A percentile compares a stretch with the other conserved stretches of the same genome.
phyloP scores from a whole-genome alignment of 2,888 invertebrate species.

The Drosophila incognita region DNA sequence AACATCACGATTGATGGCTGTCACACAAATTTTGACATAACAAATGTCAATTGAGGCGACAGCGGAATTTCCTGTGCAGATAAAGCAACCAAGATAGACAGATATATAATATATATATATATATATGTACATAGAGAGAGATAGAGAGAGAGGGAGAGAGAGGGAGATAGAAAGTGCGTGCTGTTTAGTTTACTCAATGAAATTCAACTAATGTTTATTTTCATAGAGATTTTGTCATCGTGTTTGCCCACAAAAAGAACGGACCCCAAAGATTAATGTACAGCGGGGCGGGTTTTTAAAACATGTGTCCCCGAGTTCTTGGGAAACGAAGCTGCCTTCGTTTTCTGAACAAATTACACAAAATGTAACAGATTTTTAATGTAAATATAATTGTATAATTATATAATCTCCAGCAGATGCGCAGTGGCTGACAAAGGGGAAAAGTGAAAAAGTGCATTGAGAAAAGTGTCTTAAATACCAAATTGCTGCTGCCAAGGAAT shows the following conservation, averaged over 20 bases:
- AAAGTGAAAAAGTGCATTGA: conserved; percentile 34
- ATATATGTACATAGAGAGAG: not conserved
- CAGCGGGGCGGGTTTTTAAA: conserved; percentile 28
- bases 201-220: conserved; percentile 70
- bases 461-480: conserved; percentile 30
- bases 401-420: conserved; percentile 72
- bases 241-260: conserved; percentile 49
- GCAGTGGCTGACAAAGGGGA: conserved; percentile 3
- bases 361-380: conserved; percentile 76
- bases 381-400: conserved; percentile 80
- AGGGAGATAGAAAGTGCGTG: not conserved
- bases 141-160: rapidly evolving
- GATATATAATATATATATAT: not conserved
- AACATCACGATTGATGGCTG: conserved; percentile 72
- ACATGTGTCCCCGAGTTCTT: conserved; percentile 62
- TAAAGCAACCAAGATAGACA: conserved; percentile 5
- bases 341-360: conserved; percentile 61
- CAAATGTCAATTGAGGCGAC: conserved; percentile 70
- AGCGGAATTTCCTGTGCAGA: conserved; percentile 52
- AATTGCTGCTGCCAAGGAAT: conserved; percentile 26
- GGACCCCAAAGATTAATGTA: conserved; percentile 23
- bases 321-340: conserved; percentile 34
- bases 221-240: conserved; percentile 74
- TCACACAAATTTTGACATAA: conserved; percentile 76
- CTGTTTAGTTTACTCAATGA: conserved; percentile 45